Percentiles rank a stretch among this genome's conserved stretches.
Conservation (phyloP, 64 coral and sea anemone genomes). For the Anthopleura sola region DNA sequence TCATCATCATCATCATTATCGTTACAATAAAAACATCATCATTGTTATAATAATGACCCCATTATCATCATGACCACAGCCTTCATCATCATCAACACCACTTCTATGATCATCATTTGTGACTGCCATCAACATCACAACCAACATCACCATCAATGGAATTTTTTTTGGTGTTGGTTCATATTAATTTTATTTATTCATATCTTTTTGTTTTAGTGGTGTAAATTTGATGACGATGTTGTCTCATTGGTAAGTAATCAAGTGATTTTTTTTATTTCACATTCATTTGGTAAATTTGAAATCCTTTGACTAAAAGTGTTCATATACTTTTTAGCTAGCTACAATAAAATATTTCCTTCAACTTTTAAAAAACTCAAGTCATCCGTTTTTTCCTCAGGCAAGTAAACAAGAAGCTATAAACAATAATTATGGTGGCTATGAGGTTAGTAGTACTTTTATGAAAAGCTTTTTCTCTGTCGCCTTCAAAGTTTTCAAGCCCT, state of each 20-base stretch:
- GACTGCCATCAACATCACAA: too few relatives aligned
- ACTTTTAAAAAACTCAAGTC: background rate
- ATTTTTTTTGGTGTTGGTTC: background rate
- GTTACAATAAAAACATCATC: too few relatives aligned
- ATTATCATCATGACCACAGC: too few relatives aligned
- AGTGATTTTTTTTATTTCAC: background rate
- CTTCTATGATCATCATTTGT: too few relatives aligned
- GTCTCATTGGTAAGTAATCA: slow-evolving; percentile 81
- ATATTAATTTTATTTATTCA: background rate
- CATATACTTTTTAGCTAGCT: too few relatives aligned
- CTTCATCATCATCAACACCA: too few relatives aligned
- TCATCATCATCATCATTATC: too few relatives aligned
- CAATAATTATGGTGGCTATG: slow-evolving; percentile 98
- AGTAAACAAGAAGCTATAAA: slow-evolving; percentile 97
- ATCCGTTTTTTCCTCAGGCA: slow-evolving; percentile 48
- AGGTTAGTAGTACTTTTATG: slow-evolving; percentile 31
- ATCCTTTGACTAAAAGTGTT: background rate
- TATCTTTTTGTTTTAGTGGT: slow-evolving; percentile 71
- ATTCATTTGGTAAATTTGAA: background rate
- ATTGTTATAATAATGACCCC: too few relatives aligned
- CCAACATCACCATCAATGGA: too few relatives aligned
- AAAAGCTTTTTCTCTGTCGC: too few relatives aligned
- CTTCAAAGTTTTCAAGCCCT: too few relatives aligned
- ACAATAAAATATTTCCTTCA: too few relatives aligned
- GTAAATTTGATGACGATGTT: slow-evolving; percentile 99